A percentile compares a stretch with the other conserved stretches of the same genome.
phyloP scores from a whole-genome alignment of 2,797 vertebrate genomes.

The Pitangus sulphuratus region DNA sequence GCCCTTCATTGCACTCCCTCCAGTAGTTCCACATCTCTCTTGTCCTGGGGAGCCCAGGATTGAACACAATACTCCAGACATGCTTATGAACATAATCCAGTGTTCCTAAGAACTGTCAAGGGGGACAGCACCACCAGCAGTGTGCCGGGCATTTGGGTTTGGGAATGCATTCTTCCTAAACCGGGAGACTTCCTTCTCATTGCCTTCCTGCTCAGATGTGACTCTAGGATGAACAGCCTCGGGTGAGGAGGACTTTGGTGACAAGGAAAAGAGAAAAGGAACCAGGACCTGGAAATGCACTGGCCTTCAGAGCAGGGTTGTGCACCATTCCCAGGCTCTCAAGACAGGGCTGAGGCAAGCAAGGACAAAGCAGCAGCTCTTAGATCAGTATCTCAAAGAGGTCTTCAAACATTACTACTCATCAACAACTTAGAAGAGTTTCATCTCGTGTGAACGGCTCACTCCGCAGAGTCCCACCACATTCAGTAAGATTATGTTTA shows the following conservation, averaged over 20 bases:
- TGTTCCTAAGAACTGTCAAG: neutral
- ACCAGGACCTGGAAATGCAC: neutral
- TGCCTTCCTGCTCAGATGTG: neutral
- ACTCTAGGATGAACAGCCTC: neutral
- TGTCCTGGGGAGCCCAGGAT: neutral
- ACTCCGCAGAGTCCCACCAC: conserved; percentile 15
- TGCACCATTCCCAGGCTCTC: neutral
- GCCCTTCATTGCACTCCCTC: neutral
- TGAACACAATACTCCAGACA: neutral
- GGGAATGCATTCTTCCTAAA: neutral
- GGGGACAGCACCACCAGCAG: neutral
- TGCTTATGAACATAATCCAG: neutral
- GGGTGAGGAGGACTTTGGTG: neutral
- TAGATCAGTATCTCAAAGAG: neutral
- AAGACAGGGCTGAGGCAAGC: neutral
- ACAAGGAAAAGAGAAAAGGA: neutral
- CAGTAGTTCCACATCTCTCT: neutral
- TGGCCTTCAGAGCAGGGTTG: neutral
- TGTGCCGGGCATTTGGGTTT: neutral
- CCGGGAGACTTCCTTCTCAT: neutral
- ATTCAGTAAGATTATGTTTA: neutral
- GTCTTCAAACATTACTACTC: conserved; percentile 8
- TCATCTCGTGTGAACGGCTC: conserved; percentile 41
- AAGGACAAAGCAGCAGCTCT: conserved; percentile 21
- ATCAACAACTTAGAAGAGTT: neutral